A percentile compares a stretch with the other conserved stretches of the same genome.
phyloP scores from a whole-genome alignment of 2,113 vertebrate species.

The Sander vitreus region DNA sequence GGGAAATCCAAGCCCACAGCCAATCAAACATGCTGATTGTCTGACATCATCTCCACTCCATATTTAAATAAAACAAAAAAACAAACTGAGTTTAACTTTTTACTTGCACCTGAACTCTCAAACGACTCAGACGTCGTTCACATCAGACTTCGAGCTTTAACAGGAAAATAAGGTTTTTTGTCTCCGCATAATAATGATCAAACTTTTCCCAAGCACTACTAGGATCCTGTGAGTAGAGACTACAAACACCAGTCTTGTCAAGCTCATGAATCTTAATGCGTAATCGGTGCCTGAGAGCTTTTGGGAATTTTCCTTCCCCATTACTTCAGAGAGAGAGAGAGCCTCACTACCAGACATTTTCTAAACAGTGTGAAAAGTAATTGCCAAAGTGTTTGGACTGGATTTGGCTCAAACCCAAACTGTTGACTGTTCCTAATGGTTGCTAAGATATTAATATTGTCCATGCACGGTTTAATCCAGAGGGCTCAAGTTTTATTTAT shows the following conservation, averaged over 20 bases:
- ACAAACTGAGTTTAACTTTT: too few species aligned
- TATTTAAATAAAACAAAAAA: neutral
- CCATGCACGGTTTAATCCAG: conserved; percentile 35
- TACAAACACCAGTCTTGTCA: conserved; percentile 38
- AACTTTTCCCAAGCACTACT: conserved; percentile 35
- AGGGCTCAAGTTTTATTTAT: conserved; percentile 37
- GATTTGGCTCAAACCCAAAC: conserved; percentile 44
- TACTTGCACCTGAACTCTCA: neutral
- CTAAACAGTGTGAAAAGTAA: conserved; percentile 61
- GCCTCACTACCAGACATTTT: conserved; percentile 29
- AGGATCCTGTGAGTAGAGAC: conserved; percentile 42
- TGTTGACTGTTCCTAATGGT: conserved; percentile 48
- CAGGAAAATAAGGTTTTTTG: conserved; percentile 15
- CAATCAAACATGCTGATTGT: neutral
- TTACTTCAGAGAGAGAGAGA: conserved; percentile 33
- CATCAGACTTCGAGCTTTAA: conserved; percentile 27
- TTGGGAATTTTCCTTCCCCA: conserved; percentile 44
- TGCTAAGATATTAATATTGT: conserved; percentile 46
- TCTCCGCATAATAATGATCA: conserved; percentile 45
- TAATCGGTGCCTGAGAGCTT: conserved; percentile 63
- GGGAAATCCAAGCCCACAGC: neutral
- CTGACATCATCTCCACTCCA: neutral
- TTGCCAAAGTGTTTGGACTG: conserved; percentile 57
- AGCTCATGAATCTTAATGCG: conserved; percentile 67
- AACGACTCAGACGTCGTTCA: conserved; percentile 14